Percentiles rank a stretch among this genome's conserved stretches.
Evolutionary conservation across 1,140 invertebrate genomes (phyloP).

Genomic region (Scaptomyza hsui): DNA sequence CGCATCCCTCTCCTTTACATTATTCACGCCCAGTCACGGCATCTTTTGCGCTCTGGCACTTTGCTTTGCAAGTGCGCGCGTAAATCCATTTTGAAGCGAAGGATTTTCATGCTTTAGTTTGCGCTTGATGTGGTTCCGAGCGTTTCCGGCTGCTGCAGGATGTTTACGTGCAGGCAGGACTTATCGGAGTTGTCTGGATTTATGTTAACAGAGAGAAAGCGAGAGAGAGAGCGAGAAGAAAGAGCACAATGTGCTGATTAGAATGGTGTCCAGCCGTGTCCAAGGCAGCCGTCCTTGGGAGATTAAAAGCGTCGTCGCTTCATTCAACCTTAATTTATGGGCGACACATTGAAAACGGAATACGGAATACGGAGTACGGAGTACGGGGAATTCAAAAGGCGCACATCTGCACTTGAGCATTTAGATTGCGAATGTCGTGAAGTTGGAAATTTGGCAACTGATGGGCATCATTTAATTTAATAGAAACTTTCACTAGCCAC

Average conservation of each 20-base stretch:
- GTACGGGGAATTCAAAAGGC: constrained; percentile 3
- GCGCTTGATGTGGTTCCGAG: constrained; percentile 53
- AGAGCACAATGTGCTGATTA: constrained; percentile 51
- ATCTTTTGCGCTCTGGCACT: constrained; percentile 46
- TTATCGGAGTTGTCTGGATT: constrained; percentile 68
- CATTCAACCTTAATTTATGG: constrained; percentile 64
- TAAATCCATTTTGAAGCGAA: constrained; percentile 51
- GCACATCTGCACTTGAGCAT: constrained; percentile 12
- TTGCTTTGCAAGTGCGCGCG: constrained; percentile 52
- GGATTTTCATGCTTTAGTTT: constrained; percentile 64
- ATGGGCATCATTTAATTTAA: constrained; percentile 64
- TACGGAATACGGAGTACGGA: background rate
- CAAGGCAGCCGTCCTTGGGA: constrained; percentile 8
- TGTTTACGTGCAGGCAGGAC: constrained; percentile 24
- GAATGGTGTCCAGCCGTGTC: constrained; percentile 30
- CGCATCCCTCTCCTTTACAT: constrained; percentile 35
- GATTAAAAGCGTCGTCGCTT: constrained; percentile 60
- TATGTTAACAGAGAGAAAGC: constrained; percentile 34
- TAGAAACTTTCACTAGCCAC: constrained; percentile 44
- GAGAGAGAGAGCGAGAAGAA: too few relatives aligned
- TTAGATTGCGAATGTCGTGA: constrained; percentile 24
- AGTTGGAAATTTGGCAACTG: constrained; percentile 25
- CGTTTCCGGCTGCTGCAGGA: constrained; percentile 40
- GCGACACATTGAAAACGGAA: constrained; percentile 14
- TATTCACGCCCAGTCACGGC: constrained; percentile 31